A percentile compares a stretch with the other conserved stretches of the same genome.
Conservation (phyloP, 2,797 vertebrate genomes). For the Oryzias sinensis region DNA sequence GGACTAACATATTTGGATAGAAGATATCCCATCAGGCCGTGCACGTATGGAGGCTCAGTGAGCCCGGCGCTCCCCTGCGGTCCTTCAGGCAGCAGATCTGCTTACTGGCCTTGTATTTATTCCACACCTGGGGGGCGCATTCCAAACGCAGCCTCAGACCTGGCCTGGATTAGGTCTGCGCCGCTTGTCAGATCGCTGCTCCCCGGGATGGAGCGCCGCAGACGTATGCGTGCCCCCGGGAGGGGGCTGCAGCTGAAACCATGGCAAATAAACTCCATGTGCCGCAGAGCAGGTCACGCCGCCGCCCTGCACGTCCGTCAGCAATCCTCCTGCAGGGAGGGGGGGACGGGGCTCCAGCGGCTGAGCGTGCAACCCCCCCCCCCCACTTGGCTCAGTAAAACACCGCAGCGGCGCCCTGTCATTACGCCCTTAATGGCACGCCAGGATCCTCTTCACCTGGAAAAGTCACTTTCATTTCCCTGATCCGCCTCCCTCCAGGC, state of each 20-base stretch:
- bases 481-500: no score
- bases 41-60: slow-evolving; percentile 40
- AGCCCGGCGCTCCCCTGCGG: slow-evolving; percentile 45
- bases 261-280: slow-evolving; percentile 72
- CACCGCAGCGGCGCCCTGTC: no score
- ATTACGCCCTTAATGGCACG: no score
- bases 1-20: slow-evolving; percentile 73
- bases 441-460: no score
- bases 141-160: slow-evolving; percentile 78
- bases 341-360: slow-evolving; percentile 36
- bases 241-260: slow-evolving; percentile 57
- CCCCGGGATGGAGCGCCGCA: slow-evolving; percentile 60
- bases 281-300: slow-evolving; percentile 67
- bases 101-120: slow-evolving; percentile 68
- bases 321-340: slow-evolving; percentile 56
- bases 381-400: no score
- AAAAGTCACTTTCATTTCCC: no score
- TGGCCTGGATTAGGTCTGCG: slow-evolving; percentile 74
- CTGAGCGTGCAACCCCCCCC: slow-evolving; percentile 25
- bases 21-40: slow-evolving; percentile 68
- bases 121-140: slow-evolving; percentile 80
- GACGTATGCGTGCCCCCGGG: slow-evolving; percentile 61
- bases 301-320: slow-evolving; percentile 68
- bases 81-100: slow-evolving; percentile 55
- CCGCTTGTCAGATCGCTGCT: slow-evolving; percentile 74